A percentile compares a stretch with the other conserved stretches of the same genome.
Evolutionary conservation across 2,888 invertebrate species (phyloP).

Genomic region (Eupsilia transversa): DNA sequence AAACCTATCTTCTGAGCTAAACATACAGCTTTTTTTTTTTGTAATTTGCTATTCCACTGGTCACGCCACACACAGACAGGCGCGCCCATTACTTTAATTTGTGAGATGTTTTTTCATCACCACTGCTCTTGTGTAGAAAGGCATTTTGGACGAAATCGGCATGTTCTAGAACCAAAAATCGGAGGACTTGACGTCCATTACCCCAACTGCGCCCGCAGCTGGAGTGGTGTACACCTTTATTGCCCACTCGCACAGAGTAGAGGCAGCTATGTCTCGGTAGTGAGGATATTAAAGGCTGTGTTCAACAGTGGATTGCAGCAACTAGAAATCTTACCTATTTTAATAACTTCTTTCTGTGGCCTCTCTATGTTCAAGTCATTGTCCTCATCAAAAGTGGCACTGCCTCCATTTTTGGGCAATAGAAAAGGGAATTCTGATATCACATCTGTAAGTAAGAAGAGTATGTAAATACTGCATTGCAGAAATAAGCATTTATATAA

Average conservation of each 20-base stretch:
- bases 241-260: too few species aligned
- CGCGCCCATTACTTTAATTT: background rate
- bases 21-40: too few species aligned
- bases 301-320: background rate
- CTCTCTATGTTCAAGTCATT: conserved; percentile 93
- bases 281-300: background rate
- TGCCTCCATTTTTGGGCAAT: conserved; percentile 83
- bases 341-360: conserved; percentile 87
- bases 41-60: too few species aligned
- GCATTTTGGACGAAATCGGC: too few species aligned
- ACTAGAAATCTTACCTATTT: conserved; percentile 90
- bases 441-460: conserved; percentile 89
- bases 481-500: background rate
- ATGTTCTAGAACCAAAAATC: background rate
- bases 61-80: background rate
- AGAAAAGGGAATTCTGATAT: conserved; percentile 93
- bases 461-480: background rate
- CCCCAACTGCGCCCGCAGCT: background rate
- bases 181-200: too few species aligned
- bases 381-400: conserved; percentile 91
- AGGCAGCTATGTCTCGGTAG: background rate
- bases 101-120: background rate
- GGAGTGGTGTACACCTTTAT: background rate
- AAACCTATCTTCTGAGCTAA: background rate
- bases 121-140: background rate